A percentile compares a stretch with the other conserved stretches of the same genome.
Conservation (phyloP, 2,113 vertebrate species). For the Callorhinus ursinus region DNA sequence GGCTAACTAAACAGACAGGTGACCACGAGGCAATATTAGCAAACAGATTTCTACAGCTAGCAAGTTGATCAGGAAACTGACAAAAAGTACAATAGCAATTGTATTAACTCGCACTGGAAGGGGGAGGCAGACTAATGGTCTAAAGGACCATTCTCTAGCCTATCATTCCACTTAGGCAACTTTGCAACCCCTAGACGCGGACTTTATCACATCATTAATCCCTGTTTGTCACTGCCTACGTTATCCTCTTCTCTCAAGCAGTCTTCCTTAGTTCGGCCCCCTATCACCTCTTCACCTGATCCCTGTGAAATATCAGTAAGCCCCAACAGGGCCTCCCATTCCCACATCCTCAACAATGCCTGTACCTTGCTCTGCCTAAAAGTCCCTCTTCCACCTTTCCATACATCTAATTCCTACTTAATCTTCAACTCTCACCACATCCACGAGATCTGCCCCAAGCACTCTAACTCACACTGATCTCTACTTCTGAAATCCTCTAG, state of each 20-base stretch:
- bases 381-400: background rate
- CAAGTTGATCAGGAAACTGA: background rate
- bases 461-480: background rate
- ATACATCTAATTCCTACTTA: background rate
- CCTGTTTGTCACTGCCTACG: background rate
- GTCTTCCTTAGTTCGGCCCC: background rate
- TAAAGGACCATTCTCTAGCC: background rate
- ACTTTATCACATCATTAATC: conserved; percentile 11
- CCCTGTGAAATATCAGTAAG: background rate
- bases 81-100: background rate
- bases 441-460: background rate
- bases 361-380: background rate
- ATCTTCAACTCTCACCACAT: background rate
- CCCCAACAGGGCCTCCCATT: background rate
- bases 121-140: background rate
- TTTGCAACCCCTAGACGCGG: background rate
- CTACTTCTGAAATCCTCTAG: background rate
- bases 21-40: background rate
- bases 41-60: background rate
- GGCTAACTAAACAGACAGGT: background rate
- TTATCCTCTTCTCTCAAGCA: conserved; percentile 22
- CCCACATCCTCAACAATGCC: background rate
- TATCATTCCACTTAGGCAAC: background rate
- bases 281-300: background rate
- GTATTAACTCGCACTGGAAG: background rate